Evolutionary conservation across 2,888 invertebrate genomes (phyloP).

Genomic region (Sesamia inferens): DNA sequence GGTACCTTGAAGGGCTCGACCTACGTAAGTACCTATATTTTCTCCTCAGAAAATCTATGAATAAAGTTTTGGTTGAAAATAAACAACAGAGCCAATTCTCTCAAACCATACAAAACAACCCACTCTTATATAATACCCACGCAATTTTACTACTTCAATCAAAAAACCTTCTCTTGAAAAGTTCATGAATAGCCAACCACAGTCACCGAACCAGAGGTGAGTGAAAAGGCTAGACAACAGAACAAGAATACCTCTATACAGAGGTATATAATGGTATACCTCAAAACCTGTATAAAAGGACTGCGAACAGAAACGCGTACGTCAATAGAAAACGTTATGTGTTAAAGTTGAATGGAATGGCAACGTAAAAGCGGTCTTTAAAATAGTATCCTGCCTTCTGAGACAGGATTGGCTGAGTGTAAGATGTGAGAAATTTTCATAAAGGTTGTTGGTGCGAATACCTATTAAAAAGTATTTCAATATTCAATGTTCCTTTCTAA

Average conservation of each 20-base stretch:
- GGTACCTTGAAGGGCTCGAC: too few species aligned
- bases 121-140: slow-evolving; percentile 5
- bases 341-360: slow-evolving; percentile 40
- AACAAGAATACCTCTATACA: slow-evolving; percentile 25
- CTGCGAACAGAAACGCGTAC: slow-evolving; percentile 29
- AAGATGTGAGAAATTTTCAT: background rate
- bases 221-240: slow-evolving; percentile 41
- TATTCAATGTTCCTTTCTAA: background rate
- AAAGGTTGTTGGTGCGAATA: background rate
- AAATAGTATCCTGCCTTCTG: slow-evolving; percentile 16
- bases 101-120: slow-evolving; percentile 14
- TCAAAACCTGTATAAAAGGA: slow-evolving; percentile 42
- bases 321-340: slow-evolving; percentile 50
- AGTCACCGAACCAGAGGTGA: slow-evolving; percentile 26
- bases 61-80: background rate
- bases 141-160: slow-evolving; percentile 34
- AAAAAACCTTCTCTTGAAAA: slow-evolving; percentile 25
- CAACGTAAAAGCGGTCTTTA: slow-evolving; percentile 7
- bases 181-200: slow-evolving; percentile 6
- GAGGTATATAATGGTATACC: background rate
- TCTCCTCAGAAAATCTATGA: background rate
- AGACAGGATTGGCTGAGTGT: slow-evolving; percentile 24
- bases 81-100: background rate
- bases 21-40: background rate
- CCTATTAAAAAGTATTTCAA: background rate